Evolutionary conservation across 92 coral and sea anemone genomes (phyloP).

Genomic region (Siderastrea radians): DNA sequence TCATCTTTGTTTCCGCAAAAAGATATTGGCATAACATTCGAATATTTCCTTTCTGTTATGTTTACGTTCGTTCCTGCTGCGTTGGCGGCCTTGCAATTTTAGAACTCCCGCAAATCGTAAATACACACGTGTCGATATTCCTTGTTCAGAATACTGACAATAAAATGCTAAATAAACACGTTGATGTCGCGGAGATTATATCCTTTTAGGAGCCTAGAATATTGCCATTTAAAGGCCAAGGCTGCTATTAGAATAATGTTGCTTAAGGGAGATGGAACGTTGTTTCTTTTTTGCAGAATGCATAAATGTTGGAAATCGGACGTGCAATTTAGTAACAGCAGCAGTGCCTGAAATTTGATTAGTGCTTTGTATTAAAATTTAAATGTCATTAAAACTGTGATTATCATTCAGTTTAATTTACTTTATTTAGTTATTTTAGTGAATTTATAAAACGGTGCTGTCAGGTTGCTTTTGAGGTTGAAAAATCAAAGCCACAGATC

Average conservation of each 20-base stretch:
- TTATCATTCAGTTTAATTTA: not conserved
- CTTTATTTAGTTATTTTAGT: too few relatives aligned
- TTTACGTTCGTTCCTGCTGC: not conserved
- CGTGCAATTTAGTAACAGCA: not conserved
- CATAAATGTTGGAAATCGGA: not conserved
- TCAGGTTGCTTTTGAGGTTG: too few relatives aligned
- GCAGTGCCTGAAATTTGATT: not conserved
- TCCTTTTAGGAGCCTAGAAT: too few relatives aligned
- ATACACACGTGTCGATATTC: not conserved
- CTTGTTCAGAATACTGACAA: not conserved
- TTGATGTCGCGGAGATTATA: not conserved
- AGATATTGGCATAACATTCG: not conserved
- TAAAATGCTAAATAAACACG: not conserved
- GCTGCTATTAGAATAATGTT: too few relatives aligned
- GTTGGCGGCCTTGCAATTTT: constrained; percentile 15
- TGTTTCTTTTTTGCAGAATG: too few relatives aligned
- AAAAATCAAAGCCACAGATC: too few relatives aligned
- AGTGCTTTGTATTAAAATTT: not conserved
- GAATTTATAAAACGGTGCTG: too few relatives aligned
- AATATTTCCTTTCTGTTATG: not conserved
- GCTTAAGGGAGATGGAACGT: too few relatives aligned
- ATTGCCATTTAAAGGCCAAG: too few relatives aligned
- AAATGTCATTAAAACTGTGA: not conserved
- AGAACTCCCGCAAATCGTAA: not conserved
- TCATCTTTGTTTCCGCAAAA: not conserved